Conservation (phyloP, 2,113 vertebrate genomes). For the Talpa occidentalis region DNA sequence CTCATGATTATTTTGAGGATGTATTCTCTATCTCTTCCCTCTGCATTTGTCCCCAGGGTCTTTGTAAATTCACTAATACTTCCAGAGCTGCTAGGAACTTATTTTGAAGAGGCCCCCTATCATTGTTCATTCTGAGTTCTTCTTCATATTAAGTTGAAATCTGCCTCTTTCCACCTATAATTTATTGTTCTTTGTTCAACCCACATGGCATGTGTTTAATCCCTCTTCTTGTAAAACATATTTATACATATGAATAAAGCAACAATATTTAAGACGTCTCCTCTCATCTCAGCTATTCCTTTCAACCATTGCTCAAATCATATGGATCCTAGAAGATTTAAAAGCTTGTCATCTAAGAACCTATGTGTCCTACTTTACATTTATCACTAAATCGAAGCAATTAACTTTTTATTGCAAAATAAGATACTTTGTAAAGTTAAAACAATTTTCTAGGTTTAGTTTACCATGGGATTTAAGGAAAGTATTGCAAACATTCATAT, state of each 20-base stretch:
- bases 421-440: neutral
- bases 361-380: neutral
- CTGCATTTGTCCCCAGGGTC: neutral
- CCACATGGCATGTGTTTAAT: neutral
- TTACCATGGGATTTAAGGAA: neutral
- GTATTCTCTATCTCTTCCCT: neutral
- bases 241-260: conserved; percentile 4
- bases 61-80: neutral
- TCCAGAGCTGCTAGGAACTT: conserved; percentile 10
- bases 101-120: neutral
- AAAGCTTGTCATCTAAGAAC: neutral
- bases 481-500: neutral
- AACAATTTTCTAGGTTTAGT: neutral
- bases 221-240: neutral
- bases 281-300: neutral
- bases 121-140: neutral
- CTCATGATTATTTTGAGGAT: neutral
- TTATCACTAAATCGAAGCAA: neutral
- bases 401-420: neutral
- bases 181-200: neutral
- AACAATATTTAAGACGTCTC: neutral
- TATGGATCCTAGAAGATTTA: neutral
- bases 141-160: neutral
- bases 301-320: neutral
- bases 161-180: neutral